These are phyloP conservation scores for Halichoeres trimaculatus DNA, from an alignment of 2,113 vertebrate species.

Conservation along the genomic window DNA sequence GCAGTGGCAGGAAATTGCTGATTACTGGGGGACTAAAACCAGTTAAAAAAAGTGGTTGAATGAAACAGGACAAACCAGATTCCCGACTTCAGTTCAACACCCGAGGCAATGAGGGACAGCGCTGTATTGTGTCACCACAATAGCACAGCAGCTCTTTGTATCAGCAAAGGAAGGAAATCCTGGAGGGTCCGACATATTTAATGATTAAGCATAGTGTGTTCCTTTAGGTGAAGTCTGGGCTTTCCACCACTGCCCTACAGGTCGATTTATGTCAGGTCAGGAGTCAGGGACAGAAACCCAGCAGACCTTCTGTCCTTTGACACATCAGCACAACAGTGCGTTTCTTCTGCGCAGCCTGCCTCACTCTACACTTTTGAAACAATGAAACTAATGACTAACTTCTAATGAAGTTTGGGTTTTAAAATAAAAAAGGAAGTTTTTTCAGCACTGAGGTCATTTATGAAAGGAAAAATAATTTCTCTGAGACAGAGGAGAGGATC, in stretches of 20 bases:
- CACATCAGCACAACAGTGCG: neutral
- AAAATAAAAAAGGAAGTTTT: neutral
- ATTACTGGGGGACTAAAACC: constrained; percentile 12
- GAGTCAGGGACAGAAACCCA: constrained; percentile 4
- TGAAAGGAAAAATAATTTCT: neutral
- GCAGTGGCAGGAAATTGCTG: constrained; percentile 24
- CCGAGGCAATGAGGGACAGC: constrained; percentile 38
- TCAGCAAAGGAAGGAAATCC: constrained; percentile 27
- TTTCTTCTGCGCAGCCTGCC: neutral
- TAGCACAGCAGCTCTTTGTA: constrained; percentile 34
- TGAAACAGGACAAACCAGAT: constrained; percentile 76
- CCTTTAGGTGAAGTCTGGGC: constrained; percentile 6
- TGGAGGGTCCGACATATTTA: constrained; percentile 7
- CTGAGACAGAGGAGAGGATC: neutral
- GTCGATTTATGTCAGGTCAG: neutral
- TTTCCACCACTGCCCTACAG: neutral
- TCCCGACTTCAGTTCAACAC: constrained; percentile 36
- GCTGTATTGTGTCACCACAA: constrained; percentile 28
- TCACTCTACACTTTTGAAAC: neutral
- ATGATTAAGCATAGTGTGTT: constrained; percentile 19
- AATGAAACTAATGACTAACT: neutral
- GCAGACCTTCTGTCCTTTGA: constrained; percentile 3
- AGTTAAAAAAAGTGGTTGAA: constrained; percentile 37
- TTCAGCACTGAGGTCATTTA: neutral
- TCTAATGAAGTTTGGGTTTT: neutral